phyloP scores from a whole-genome alignment of 2,113 vertebrate species.

The Bostrychus sinensis region DNA sequence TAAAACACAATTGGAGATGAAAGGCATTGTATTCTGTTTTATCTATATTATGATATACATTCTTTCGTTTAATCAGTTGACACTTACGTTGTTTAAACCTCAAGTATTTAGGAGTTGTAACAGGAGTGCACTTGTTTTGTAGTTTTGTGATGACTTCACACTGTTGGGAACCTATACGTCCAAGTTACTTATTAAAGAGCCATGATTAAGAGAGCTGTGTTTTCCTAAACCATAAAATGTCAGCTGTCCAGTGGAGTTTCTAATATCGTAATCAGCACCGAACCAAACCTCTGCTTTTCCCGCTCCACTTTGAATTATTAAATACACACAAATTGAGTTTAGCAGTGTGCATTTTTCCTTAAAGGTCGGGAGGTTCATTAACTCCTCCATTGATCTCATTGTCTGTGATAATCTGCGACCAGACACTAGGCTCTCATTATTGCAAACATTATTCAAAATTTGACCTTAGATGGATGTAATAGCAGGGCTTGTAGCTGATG shows the following conservation, averaged over 20 bases:
- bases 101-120: not conserved
- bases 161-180: slow-evolving; percentile 36
- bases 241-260: slow-evolving; percentile 70
- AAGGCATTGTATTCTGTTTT: too few species aligned
- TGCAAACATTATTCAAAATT: slow-evolving; percentile 71
- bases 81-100: too few species aligned
- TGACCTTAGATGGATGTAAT: slow-evolving; percentile 56
- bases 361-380: slow-evolving; percentile 82
- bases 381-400: slow-evolving; percentile 74
- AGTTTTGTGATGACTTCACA: slow-evolving; percentile 32
- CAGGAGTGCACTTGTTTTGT: not conserved
- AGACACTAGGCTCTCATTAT: slow-evolving; percentile 58
- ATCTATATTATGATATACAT: too few species aligned
- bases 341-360: slow-evolving; percentile 71
- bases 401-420: slow-evolving; percentile 62
- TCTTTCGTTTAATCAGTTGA: too few species aligned
- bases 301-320: slow-evolving; percentile 82
- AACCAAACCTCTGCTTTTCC: slow-evolving; percentile 65
- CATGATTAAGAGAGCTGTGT: slow-evolving; percentile 70
- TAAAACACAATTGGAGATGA: too few species aligned
- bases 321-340: slow-evolving; percentile 78
- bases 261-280: slow-evolving; percentile 73
- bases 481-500: slow-evolving; percentile 27
- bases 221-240: slow-evolving; percentile 77
- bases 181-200: slow-evolving; percentile 77